Evolutionary conservation across 2,888 invertebrate species (phyloP), one percentile per base, ranked within the genome.

Genomic region (Dusona sp.): DNA sequence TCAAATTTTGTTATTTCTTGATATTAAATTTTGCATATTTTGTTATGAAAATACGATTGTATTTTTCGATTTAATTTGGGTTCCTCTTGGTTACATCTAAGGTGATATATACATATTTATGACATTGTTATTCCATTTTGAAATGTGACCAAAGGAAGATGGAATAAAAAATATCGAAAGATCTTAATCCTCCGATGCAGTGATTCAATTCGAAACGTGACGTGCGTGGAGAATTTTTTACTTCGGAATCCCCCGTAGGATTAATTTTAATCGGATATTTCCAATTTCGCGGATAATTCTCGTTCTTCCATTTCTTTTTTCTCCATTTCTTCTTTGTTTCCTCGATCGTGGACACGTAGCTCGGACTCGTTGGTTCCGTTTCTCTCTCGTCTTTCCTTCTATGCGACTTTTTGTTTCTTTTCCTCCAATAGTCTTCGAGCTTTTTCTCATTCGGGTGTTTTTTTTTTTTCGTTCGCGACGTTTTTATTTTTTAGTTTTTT

Each of bases 191-290:
- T 13, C 29, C 61, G 61, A 61, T 29, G 29, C 51, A 3, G 48
- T 42, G 36, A 57, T 61, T 25, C 54, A 29, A 74, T 74, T 13
- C 33, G 65, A 48, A 68, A 73, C 74, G 78, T 67, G 65, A 84
- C 36, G 22, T 45, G 67, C 79, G 48, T 36, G 64, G 11, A 48
- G 38, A 13, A 61, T 72, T 80, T 80, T 80, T 83, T n/a, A 67
- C 48, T 64, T 25, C 48, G 65, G 81, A 79, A 79, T 64, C 29
- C 36, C 48, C 54, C 73, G 74, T 67, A 33, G 83, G 85, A 87
- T 87, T 85, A 87, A 84, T 80, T 87, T 85, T 85, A 85, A 87
- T 88, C 80, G 87, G 78, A 74, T 88, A 87, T 87, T 87, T 88
- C 87, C 87, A 87, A 88, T 88, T 87, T 85, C 87, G 65, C 64